Percentiles rank a stretch among this genome's conserved stretches.
These are phyloP conservation scores for Crambe crambe DNA, from an alignment of 37 sponge, comb jelly and placozoan species.

Conservation along the genomic window DNA sequence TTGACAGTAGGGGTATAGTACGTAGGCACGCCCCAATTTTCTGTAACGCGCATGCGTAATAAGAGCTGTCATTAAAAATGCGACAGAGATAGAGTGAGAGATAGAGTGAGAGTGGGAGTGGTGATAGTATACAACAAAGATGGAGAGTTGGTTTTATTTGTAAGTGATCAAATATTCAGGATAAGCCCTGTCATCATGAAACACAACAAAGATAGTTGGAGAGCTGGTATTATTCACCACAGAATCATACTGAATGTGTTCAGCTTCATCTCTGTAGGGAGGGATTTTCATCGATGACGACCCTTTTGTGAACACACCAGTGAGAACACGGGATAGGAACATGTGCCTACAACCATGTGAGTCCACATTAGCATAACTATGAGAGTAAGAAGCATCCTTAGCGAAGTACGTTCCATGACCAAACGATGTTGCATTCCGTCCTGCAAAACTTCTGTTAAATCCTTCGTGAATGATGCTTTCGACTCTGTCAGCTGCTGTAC, in stretches of 20 bases:
- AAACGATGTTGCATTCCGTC: constrained; percentile 5
- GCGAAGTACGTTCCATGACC: constrained; percentile 54
- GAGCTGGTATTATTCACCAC: constrained; percentile 31
- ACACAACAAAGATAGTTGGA: constrained; percentile 63
- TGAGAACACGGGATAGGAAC: background rate
- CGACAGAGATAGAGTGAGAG: too few relatives aligned
- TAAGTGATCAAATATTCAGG: constrained; percentile 63
- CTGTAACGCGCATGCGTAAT: too few relatives aligned
- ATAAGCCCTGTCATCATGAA: constrained; percentile 54
- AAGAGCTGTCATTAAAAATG: too few relatives aligned
- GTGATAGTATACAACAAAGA: background rate
- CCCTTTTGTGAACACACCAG: constrained; percentile 51
- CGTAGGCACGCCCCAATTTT: too few relatives aligned
- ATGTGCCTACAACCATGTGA: constrained; percentile 35
- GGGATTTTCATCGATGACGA: constrained; percentile 11
- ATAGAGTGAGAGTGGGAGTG: too few relatives aligned
- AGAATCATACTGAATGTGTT: constrained; percentile 29
- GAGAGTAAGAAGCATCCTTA: constrained; percentile 50
- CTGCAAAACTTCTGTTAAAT: constrained; percentile 26
- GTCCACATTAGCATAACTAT: constrained; percentile 48
- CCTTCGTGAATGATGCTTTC: background rate
- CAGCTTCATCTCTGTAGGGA: constrained; percentile 40
- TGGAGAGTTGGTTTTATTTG: too few relatives aligned
- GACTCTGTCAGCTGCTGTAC: constrained; percentile 19
- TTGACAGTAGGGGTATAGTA: too few relatives aligned